Evolutionary conservation across 2,113 vertebrate genomes (phyloP).

Genomic region (Uria aalge): DNA sequence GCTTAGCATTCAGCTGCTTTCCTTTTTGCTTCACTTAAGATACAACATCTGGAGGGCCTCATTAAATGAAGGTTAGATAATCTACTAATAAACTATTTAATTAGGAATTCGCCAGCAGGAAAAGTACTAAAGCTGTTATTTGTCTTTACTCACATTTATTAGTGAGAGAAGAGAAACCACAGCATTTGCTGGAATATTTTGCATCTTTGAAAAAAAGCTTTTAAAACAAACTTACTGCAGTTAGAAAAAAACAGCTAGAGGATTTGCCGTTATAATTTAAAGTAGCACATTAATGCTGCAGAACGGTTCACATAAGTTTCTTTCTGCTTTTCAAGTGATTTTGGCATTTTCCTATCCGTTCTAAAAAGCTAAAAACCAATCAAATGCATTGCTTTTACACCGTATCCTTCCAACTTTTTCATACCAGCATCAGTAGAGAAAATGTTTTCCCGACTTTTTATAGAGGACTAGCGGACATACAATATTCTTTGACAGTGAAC

Average conservation of each 20-base stretch:
- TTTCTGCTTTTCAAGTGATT: neutral
- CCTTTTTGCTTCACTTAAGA: slow-evolving; percentile 28
- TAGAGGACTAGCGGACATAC: neutral
- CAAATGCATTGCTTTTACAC: neutral
- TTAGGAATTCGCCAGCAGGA: neutral
- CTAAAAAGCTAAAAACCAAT: neutral
- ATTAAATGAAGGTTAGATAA: slow-evolving; percentile 19
- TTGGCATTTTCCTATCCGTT: neutral
- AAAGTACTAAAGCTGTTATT: neutral
- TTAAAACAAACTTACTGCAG: neutral
- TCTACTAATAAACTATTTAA: slow-evolving; percentile 37
- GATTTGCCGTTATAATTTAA: neutral
- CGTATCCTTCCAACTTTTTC: neutral
- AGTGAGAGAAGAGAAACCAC: neutral
- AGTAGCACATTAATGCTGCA: neutral
- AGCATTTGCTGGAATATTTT: neutral
- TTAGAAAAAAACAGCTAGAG: neutral
- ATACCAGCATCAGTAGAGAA: neutral
- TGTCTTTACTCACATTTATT: neutral
- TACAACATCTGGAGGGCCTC: slow-evolving; percentile 42
- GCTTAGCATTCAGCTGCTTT: slow-evolving; percentile 46
- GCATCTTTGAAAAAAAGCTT: neutral
- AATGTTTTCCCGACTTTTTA: neutral
- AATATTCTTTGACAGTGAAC: neutral
- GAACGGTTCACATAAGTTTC: neutral